phyloP scores from a whole-genome alignment of 2,888 invertebrate species.

The Dorcus parallelipipedus region DNA sequence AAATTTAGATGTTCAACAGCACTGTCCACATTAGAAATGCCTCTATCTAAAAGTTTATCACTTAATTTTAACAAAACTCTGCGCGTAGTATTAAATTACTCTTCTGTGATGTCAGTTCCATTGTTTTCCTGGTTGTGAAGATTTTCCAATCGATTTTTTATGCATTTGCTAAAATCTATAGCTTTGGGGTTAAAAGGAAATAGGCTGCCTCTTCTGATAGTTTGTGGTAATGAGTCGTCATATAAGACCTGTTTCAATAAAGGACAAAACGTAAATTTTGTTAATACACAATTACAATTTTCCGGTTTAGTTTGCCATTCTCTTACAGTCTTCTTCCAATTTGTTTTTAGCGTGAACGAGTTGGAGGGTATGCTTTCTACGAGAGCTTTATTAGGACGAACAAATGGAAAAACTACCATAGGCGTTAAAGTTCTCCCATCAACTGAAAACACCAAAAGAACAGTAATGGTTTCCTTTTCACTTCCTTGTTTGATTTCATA shows the following conservation, averaged over 20 bases:
- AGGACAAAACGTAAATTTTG: conserved; percentile 25
- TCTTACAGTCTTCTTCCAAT: conserved; percentile 20
- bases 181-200: conserved; percentile 25
- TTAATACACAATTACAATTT: conserved; percentile 11
- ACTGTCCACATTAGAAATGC: too few species aligned
- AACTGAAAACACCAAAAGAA: conserved; percentile 35
- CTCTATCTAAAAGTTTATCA: too few species aligned
- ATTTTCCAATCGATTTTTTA: not conserved
- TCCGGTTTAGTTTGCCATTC: conserved; percentile 16
- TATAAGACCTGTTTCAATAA: conserved; percentile 21
- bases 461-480: conserved; percentile 31
- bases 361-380: conserved; percentile 30
- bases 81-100: not conserved
- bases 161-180: conserved; percentile 26
- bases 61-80: too few species aligned
- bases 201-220: conserved; percentile 24
- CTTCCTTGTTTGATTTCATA: conserved; percentile 30
- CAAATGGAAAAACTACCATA: conserved; percentile 19
- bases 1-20: too few species aligned
- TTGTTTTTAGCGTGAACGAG: conserved; percentile 32
- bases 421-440: conserved; percentile 30
- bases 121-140: not conserved
- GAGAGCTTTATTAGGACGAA: conserved; percentile 12
- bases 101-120: not conserved
- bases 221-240: conserved; percentile 6